These are phyloP conservation scores for Xiphophorus maculatus DNA, from an alignment of 2,113 vertebrate genomes.

Conservation along the genomic window DNA sequence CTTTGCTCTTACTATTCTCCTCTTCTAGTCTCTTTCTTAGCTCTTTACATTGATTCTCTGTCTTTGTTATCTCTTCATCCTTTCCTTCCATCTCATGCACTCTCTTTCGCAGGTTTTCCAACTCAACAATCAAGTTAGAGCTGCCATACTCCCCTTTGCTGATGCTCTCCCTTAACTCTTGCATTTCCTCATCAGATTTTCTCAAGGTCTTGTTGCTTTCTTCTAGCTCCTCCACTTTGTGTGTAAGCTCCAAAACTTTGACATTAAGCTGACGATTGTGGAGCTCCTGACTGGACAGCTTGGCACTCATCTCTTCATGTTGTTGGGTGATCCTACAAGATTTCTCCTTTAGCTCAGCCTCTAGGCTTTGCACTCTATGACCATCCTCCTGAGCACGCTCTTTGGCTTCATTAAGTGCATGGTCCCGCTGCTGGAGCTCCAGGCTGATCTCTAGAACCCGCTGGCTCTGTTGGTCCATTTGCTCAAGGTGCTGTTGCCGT, in stretches of 20 bases:
- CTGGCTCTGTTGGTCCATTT: constrained; percentile 92
- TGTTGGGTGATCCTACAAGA: constrained; percentile 86
- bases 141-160: constrained; percentile 90
- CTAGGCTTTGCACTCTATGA: constrained; percentile 87
- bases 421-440: constrained; percentile 89
- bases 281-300: constrained; percentile 86
- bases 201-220: constrained; percentile 87
- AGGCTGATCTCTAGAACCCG: constrained; percentile 90
- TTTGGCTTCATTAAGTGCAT: constrained; percentile 83
- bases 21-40: constrained; percentile 89
- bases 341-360: constrained; percentile 90
- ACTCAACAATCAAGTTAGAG: constrained; percentile 90
- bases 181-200: constrained; percentile 91
- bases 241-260: constrained; percentile 85
- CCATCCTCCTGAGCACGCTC: constrained; percentile 87
- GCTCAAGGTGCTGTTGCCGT: constrained; percentile 94
- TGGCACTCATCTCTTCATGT: constrained; percentile 92
- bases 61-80: constrained; percentile 95
- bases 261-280: constrained; percentile 87
- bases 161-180: constrained; percentile 90
- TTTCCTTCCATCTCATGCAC: constrained; percentile 97
- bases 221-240: constrained; percentile 91
- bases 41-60: constrained; percentile 90
- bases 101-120: constrained; percentile 91
- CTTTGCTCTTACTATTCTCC: constrained; percentile 88